Evolutionary conservation across 2,113 vertebrate genomes (phyloP), one percentile per base, ranked within the genome.

Genomic region (Megaptera novaeangliae): DNA sequence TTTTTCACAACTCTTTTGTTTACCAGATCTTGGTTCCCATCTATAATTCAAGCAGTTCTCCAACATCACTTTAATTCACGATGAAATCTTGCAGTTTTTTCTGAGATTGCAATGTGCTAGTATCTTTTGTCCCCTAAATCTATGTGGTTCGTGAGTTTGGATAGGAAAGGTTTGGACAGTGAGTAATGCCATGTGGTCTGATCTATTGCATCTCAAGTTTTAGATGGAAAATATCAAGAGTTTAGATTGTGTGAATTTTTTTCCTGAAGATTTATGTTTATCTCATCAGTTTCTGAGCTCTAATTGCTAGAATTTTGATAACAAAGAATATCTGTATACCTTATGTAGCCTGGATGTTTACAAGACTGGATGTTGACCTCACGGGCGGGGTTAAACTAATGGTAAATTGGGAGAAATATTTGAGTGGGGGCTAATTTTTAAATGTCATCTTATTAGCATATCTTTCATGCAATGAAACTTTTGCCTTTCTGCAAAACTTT

Each of bases 251-350:
- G 5, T 31, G 34, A 31, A 41, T 64, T 87, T 83, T 92, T 88
- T 71, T 77, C 66, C 61, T 29, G 5, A 88, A 88, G 94, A 71
- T 57, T 77, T n/a, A 13, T 63, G 14, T 75, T 74, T 87, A 59
- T 88, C n/a, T 84, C 71, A 82, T 96, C 39, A 80, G 25, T 94
- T 93, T 74, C 36, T 90, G 52, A 95, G 80, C n/a, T 82, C 61
- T 91, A 8, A 57, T 29, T 80, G 55, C 36, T 91, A 72, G 25
- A 94, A 68, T 87, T 82, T 86, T 86, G 25, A 49, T 57, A 80
- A 36, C 44, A 88, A 78, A 89, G 5, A 14, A 17, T 75, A 8
- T 29, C 20, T 83, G 0, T 49, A 49, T 49, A 61, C 4, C 23
- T 27, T 92, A 20, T 25, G 25, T 75, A 92, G 31, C n/a, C 68